Percentiles rank a stretch among this genome's conserved stretches.
Conservation (phyloP, 2,113 vertebrate species). For the Colius striatus region DNA sequence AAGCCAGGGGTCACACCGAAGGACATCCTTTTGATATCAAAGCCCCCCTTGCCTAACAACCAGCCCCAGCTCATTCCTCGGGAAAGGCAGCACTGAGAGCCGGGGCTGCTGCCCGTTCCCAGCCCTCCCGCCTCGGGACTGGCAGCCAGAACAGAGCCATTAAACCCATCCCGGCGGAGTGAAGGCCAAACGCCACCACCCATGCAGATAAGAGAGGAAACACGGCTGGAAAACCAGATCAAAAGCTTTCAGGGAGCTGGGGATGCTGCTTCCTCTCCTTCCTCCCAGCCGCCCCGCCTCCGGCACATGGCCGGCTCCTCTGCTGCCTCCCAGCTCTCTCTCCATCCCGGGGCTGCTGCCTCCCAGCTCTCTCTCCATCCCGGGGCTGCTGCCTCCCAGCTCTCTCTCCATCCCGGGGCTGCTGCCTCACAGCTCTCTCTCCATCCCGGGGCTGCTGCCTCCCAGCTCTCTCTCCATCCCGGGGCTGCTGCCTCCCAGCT, state of each 20-base stretch:
- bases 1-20: background rate
- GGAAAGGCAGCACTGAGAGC: background rate
- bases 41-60: background rate
- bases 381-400: background rate
- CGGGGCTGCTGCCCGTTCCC: background rate
- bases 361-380: background rate
- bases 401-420: background rate
- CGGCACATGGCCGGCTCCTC: background rate
- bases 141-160: background rate
- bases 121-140: background rate
- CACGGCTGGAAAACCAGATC: background rate
- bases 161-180: background rate
- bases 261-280: background rate
- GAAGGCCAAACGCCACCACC: background rate
- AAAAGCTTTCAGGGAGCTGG: background rate
- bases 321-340: background rate
- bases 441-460: background rate
- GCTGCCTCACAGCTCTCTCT: background rate
- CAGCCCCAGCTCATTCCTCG: background rate
- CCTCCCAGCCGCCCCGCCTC: background rate
- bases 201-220: fast-evolving
- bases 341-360: background rate
- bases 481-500: too few species aligned
- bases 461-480: too few species aligned
- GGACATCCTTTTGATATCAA: background rate